Evolutionary conservation across 2,797 vertebrate genomes (phyloP), one percentile per base, ranked within the genome.

Genomic region (Macrochelys suwanniensis): DNA sequence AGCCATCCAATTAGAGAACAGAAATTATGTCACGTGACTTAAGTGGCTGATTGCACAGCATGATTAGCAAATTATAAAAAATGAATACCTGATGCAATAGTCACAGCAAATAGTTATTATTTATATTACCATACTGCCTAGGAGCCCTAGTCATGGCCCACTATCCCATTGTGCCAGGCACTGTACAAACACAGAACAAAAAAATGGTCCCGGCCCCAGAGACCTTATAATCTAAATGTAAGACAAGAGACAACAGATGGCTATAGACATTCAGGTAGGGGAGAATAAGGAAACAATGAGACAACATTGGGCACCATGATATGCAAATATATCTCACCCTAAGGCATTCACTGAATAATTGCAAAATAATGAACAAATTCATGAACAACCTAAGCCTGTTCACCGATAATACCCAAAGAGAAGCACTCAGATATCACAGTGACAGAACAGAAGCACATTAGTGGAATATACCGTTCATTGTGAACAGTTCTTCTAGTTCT

Each of bases 321-420:
- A 71, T 71, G n/a, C n/a, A 71, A 71, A 71, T 42, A 37, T 68
- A 23, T 37, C 65, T 37, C n/a, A 23, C 3, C 19, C 65, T 71
- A 42, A 21, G 9, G 33, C 84, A 90, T 90, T 96, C 88, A 80
- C 33, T 56, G 86, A 92, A 95, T 92, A 91, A 92, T 85, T 96
- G 89, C 88, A 87, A 89, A 88, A 85, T 94, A 85, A 97, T 76
- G n/a, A 93, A 91, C 12, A 42, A 45, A n/a, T 78, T 84, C 77
- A 45, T 0, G 1, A 90, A 80, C 65, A 33, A 59, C 88, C 56
- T 49, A 89, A 92, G 78, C 45, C 33, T 33, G 88, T 96, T 91
- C 85, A 92, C 47, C 86, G 37, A 89, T 65, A 45, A 59, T 87
- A 85, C 51, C 5, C 25, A 51, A 19, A 90, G 47, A 91, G 84